Evolutionary conservation across 2,888 invertebrate species (phyloP), one percentile per base, ranked within the genome.

Genomic region (Pyralis farinalis): DNA sequence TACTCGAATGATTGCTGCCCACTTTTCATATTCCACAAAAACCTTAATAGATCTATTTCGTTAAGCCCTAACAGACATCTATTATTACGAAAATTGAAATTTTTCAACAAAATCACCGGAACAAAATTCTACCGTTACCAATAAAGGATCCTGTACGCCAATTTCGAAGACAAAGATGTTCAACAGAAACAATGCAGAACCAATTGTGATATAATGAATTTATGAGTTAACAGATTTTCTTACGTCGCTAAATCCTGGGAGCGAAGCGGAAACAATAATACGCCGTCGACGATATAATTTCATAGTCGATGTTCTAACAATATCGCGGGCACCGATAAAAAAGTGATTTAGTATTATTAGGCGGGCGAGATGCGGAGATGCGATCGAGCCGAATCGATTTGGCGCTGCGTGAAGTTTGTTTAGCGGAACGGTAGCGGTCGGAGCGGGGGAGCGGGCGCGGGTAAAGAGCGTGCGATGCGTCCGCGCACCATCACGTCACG

Each of bases 381-480:
- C 74, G 80, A 82, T 77, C 73, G 77, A 60, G 56, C 63, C 67
- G 69, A 86, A 87, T 87, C 81, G 83, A 87, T 88, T 87, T 75
- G 55, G 69, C 64, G 69, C 71, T 69, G 80, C 85, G 83, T 86
- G 84, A 85, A 80, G 85, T 87, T 87, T 86, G 87, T 84, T 86
- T 85, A 86, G 81, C 70, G 78, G 78, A 82, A 82, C 83, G 75
- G 71, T 71, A 73, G 79, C 72, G 52, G 53, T 53, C 52, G 48
- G 37, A 29, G 33, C 32, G 45, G 40, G 35, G 37, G 34, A 21
- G 40, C n/a, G 41, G 34, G 49, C 43, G 52, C 44, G 47, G 40
- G 46, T 43, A 55, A 53, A 52, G 63, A 69, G 67, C 71, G 60
- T 73, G 76, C 74, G 74, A 68, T 59, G 76, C 74, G 74, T 69